Conservation (phyloP, 2,888 invertebrate genomes). For the Acanthopleura granulata region DNA sequence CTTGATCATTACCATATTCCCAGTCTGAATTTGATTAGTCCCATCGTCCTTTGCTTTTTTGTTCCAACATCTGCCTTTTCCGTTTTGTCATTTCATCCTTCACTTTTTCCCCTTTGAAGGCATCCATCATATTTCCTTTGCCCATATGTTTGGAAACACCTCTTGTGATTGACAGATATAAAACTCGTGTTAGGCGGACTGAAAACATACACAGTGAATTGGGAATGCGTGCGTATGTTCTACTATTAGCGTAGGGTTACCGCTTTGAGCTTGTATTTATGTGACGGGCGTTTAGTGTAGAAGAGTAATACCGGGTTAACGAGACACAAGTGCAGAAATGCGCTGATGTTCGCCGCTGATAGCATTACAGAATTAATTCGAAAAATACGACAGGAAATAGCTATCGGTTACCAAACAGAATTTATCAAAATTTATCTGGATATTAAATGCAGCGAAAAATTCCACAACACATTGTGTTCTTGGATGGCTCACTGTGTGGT, state of each 20-base stretch:
- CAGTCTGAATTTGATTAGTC: conserved; percentile 7
- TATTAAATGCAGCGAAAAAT: neutral
- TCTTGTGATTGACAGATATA: neutral
- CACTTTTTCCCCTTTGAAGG: neutral
- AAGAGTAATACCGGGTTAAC: neutral
- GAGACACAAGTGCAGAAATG: neutral
- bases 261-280: neutral
- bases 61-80: neutral
- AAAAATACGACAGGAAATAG: neutral
- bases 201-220: neutral
- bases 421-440: neutral
- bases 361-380: neutral
- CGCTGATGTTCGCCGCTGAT: neutral
- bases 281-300: neutral
- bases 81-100: conserved; percentile 4
- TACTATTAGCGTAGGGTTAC: neutral
- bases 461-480: neutral
- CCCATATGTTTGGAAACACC: conserved; percentile 6
- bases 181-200: neutral
- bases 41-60: neutral
- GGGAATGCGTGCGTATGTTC: neutral
- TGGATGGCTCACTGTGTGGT: too few species aligned
- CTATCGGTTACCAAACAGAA: neutral
- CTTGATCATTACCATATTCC: neutral
- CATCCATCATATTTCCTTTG: conserved; percentile 7